Percentiles rank a stretch among this genome's conserved stretches.
phyloP scores from a whole-genome alignment of 2,113 vertebrate genomes.

The Herpailurus yagouaroundi region DNA sequence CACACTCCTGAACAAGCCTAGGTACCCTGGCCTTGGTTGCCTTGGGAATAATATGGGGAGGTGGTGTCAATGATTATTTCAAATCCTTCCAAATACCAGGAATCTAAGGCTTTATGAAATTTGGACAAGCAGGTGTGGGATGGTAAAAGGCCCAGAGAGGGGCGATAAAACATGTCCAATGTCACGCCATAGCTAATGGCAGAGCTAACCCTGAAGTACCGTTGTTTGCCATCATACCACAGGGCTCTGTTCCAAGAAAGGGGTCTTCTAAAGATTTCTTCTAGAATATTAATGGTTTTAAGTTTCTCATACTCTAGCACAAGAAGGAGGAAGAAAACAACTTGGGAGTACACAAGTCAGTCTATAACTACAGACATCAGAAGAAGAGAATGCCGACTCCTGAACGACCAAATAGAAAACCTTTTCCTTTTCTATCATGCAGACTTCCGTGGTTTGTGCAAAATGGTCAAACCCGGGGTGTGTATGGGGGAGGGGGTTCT shows the following conservation, averaged over 20 bases:
- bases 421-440: background rate
- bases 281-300: slow-evolving; percentile 29
- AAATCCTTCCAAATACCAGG: slow-evolving; percentile 12
- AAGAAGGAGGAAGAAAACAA: background rate
- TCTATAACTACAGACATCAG: background rate
- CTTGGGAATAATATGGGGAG: background rate
- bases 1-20: slow-evolving; percentile 7
- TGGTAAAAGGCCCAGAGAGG: background rate
- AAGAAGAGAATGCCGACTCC: background rate
- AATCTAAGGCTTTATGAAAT: slow-evolving; percentile 36
- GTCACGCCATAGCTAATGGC: background rate
- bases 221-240: background rate
- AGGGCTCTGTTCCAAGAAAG: slow-evolving; percentile 5
- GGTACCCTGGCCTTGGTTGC: background rate
- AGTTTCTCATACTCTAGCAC: background rate
- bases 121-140: background rate
- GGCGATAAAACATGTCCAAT: background rate
- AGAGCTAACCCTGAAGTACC: background rate
- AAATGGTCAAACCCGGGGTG: slow-evolving; percentile 34
- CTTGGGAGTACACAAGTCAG: background rate
- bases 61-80: slow-evolving; percentile 5
- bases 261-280: slow-evolving; percentile 30
- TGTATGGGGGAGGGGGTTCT: background rate
- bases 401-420: slow-evolving; percentile 16
- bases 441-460: slow-evolving; percentile 20